Evolutionary conservation across 2,888 invertebrate species (phyloP), one percentile per base, ranked within the genome.

Genomic region (Antheraea yamamai): DNA sequence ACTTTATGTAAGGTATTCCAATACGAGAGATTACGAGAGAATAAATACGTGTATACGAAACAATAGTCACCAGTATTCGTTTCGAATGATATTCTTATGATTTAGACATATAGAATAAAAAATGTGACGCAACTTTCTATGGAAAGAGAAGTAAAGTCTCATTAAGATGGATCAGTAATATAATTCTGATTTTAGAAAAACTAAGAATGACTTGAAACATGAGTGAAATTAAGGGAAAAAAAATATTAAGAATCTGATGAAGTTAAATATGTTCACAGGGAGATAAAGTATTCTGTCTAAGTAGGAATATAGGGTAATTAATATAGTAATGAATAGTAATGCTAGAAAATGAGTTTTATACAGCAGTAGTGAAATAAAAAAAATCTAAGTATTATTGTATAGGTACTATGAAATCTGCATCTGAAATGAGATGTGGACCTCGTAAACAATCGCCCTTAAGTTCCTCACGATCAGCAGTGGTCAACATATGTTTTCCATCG

Each of bases 401-500:
- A 47, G 12, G 35, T 39, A 39, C 35, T 12, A 23, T 23, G 23
- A 61, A 18, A 18, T 55, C 10, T 0, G 61, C 61, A 61, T 23
- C 0, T 61, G 61, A n/a, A 23, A 61, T 61, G n/a, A 23, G 23
- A 61, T 3, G 8, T 61, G 61, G 2, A 12, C 23, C 23, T 7
- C n/a, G 61, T 8, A 23, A 61, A 61, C 61, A 77, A 74, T 30
- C 75, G 12, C 78, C 81, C 78, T 72, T 84, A 78, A 77, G 72
- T 79, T 77, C 76, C 73, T 75, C 78, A 75, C 78, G 80, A 80
- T 82, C 78, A 78, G 75, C 73, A 84, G 87, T 73, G 86, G 87
- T 85, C 75, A 47, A 76, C 78, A 79, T 84, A 85, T 87, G 85
- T 87, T 84, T 83, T 81, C 82, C 75, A 79, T 80, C 80, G 79